Evolutionary conservation across 1,140 invertebrate genomes (phyloP).

Genomic region (Coptotermes formosanus): DNA sequence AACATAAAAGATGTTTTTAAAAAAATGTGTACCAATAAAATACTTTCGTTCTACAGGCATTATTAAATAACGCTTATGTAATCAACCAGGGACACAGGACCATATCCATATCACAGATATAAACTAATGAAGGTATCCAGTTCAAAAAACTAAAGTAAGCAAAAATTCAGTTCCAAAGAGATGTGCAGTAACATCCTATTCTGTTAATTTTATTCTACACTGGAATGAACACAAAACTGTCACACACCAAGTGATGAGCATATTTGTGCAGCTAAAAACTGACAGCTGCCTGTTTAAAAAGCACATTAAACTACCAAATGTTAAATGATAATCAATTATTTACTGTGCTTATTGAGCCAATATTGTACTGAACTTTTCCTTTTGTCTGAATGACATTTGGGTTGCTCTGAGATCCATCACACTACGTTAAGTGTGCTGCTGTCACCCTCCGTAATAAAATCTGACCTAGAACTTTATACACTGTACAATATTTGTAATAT

Average conservation of each 20-base stretch:
- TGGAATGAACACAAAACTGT: constrained; percentile 5
- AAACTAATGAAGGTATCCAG: background rate
- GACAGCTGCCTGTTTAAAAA: background rate
- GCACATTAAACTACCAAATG: background rate
- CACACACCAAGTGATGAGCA: background rate
- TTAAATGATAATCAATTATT: background rate
- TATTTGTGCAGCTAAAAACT: background rate
- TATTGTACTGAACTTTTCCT: background rate
- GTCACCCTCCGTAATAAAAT: background rate
- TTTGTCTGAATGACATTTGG: constrained; percentile 12
- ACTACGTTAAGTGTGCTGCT: background rate
- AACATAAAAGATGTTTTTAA: too few species aligned
- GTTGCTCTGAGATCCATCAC: constrained; percentile 14
- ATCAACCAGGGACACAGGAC: too few species aligned
- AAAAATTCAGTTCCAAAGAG: background rate
- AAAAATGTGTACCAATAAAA: too few species aligned
- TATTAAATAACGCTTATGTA: too few species aligned
- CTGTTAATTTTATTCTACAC: background rate
- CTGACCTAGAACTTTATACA: background rate
- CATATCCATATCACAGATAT: background rate
- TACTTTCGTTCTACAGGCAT: too few species aligned
- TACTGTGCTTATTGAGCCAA: background rate
- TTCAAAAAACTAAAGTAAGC: background rate
- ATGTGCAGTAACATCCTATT: background rate
- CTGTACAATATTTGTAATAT: constrained; percentile 11